Percentiles rank a stretch among this genome's conserved stretches.
Evolutionary conservation across 2,113 vertebrate species (phyloP).

Genomic region (Istiophorus platypterus): DNA sequence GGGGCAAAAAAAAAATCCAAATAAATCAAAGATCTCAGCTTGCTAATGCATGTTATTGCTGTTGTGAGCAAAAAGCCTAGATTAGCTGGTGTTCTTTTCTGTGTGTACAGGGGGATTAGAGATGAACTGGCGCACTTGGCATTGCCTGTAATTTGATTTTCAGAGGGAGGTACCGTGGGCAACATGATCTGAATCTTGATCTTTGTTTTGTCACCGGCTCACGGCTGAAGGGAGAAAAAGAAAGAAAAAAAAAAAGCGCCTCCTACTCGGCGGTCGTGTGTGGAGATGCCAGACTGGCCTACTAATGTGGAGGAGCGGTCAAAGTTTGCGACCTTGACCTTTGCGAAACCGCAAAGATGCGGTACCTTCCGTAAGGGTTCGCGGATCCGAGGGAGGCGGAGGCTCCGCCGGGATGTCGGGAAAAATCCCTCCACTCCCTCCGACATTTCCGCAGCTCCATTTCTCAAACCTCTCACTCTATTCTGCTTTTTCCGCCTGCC

Average conservation of each 20-base stretch:
- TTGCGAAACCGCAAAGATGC: constrained; percentile 19
- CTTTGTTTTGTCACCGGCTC: not conserved
- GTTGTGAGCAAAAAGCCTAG: constrained; percentile 51
- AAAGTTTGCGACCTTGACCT: constrained; percentile 51
- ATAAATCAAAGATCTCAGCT: constrained; percentile 61
- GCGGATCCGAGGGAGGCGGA: not conserved
- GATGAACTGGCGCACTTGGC: constrained; percentile 29
- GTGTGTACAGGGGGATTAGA: constrained; percentile 57
- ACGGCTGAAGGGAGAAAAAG: not conserved
- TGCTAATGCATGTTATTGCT: constrained; percentile 55
- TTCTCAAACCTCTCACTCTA: not conserved
- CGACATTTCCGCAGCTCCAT: constrained; percentile 27
- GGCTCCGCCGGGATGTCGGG: constrained; percentile 5
- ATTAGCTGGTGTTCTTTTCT: constrained; percentile 58
- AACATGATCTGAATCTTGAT: constrained; percentile 30
- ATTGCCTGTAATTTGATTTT: constrained; percentile 63
- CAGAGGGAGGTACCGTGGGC: constrained; percentile 16
- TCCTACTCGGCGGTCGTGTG: not conserved
- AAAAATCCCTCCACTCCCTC: not conserved
- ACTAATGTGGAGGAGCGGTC: constrained; percentile 12
- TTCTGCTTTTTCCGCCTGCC: not conserved
- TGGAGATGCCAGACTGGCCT: not conserved
- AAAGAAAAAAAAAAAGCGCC: not conserved
- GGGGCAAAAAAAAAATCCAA: constrained; percentile 35
- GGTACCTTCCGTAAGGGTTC: constrained; percentile 22